Base-by-base conservation (phyloP, 2,888 invertebrate genomes). In the Leptopterna dolabrata region DNA sequence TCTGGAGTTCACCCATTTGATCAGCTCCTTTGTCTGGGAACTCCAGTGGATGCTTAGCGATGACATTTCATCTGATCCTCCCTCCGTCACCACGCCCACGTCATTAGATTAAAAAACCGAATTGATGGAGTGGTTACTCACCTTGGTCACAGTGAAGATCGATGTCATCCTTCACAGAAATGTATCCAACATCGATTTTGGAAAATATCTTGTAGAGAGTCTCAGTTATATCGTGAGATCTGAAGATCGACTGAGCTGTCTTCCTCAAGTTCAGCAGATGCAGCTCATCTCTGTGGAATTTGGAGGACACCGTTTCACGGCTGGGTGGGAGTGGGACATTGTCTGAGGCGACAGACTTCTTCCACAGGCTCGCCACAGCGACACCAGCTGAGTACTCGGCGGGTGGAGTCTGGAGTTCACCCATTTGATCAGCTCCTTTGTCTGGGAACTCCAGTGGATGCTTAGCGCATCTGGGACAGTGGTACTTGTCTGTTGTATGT, bases 111-210 rank as follows among this genome's bases (percentile, higher is more conserved):
- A n/a, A n/a, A n/a, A n/a, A n/a, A n/a, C n/a, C n/a, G n/a, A n/a
- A n/a, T n/a, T n/a, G n/a, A n/a, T n/a, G 14, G 4, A 71, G 7
- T 4, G 36, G 9, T 19, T 27, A 63, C 82, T 43, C 89, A 93
- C 94, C 96, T 47, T 97, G 93, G 92, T 98, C 97, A 82, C 96
- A 93, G 91, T 97, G 96, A 7, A 97, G 92, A 92, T 96, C 95
- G 88, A 95, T 94, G 91, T 98, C 98, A 36, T 93, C 93, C 87
- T 97, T 93, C 47, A 98, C 95, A 14, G 93, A 92, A 43, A 98
- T 92, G n/a, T 95, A 93, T 88, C 95, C 94, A 89, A 95, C 95
- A 90, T 96, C 96, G 41, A 98, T 94, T 88, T 95, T 95, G 0
- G 93, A 93, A 47, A 94, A 94, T 0, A 96, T 92, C 91, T 95